Base-by-base conservation (phyloP, 2,888 invertebrate genomes). In the Epistrophe grossulariae region DNA sequence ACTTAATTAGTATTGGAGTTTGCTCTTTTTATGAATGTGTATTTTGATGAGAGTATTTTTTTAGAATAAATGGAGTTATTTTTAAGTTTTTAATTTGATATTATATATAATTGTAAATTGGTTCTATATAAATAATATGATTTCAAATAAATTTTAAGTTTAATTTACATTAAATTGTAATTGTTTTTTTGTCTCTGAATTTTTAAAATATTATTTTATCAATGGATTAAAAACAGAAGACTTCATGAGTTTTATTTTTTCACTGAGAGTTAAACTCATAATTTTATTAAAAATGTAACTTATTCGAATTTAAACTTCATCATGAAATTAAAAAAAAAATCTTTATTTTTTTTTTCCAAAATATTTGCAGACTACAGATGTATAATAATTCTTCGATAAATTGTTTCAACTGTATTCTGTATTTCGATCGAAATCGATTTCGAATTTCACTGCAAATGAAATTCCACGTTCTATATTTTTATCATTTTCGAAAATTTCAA, bases 81-180 rank as follows among this genome's bases (percentile, higher is more conserved):
- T 4, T 40, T 81, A 76, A 81, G 70, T 40, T 45, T 43, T 50
- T 45, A 60, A 55, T n/a, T 60, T 59, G 17, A 38, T 17, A 38
- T 17, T 38, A 55, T 31, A 11, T 11, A 31, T 70, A 45, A n/a
- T 17, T 64, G 64, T 64, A 64, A 45, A 77, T 80, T 80, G 72
- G 72, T 68, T 77, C 64, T 48, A 64, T 59, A 43, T 64, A 31
- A 6, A 48, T 66, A 2, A 48, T 71, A 52, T 84, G 38, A 71
- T 84, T 77, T 24, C 38, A 15, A 80, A 80, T 80, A 80, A 84
- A 84, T 59, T 71, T 62, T 79, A 84, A 83, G 82, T 83, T 82
- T 60, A 31, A 70, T 35, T 24, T 60, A 62, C 31, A 31, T 31
- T 6, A 70, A 52, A 15, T 72, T 72, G 19, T 38, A 45, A 48